phyloP scores from a whole-genome alignment of 2,113 vertebrate genomes.

The Pseudonaja textilis region DNA sequence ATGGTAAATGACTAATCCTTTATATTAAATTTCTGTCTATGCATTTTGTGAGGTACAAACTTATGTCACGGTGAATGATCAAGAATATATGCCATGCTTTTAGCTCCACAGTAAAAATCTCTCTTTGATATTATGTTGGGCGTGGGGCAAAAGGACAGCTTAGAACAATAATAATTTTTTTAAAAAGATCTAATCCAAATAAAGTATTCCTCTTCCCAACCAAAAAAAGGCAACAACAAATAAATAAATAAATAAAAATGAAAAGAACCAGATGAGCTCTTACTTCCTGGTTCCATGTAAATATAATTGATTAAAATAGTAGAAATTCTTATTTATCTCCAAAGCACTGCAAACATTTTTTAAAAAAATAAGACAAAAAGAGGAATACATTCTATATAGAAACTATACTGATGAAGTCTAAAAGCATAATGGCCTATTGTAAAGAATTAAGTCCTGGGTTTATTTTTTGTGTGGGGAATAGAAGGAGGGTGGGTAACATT shows the following conservation, averaged over 20 bases:
- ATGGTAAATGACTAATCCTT: slow-evolving; percentile 81
- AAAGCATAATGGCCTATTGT: slow-evolving; percentile 71
- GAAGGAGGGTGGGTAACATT: slow-evolving; percentile 68
- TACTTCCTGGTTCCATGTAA: slow-evolving; percentile 63
- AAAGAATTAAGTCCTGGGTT: slow-evolving; percentile 71
- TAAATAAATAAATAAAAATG: slow-evolving; percentile 31
- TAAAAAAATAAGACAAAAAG: slow-evolving; percentile 2
- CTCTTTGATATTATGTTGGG: slow-evolving; percentile 73
- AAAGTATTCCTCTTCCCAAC: slow-evolving; percentile 68
- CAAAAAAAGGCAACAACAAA: slow-evolving; percentile 29
- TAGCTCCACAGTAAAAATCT: slow-evolving; percentile 77
- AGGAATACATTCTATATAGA: slow-evolving; percentile 62
- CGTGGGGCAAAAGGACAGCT: slow-evolving; percentile 70
- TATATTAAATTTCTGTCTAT: slow-evolving; percentile 86
- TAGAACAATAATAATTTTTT: slow-evolving; percentile 60
- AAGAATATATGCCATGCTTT: slow-evolving; percentile 78
- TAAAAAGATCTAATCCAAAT: slow-evolving; percentile 61
- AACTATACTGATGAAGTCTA: slow-evolving; percentile 66
- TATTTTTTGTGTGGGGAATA: slow-evolving; percentile 66
- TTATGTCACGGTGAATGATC: slow-evolving; percentile 80
- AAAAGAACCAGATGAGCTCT: slow-evolving; percentile 65
- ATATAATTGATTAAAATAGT: slow-evolving; percentile 57
- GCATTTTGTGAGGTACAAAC: slow-evolving; percentile 84
- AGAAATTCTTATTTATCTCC: slow-evolving; percentile 55
- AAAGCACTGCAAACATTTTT: slow-evolving; percentile 66